Evolutionary conservation across 2,113 vertebrate species (phyloP).

Genomic region (Athene cunicularia): DNA sequence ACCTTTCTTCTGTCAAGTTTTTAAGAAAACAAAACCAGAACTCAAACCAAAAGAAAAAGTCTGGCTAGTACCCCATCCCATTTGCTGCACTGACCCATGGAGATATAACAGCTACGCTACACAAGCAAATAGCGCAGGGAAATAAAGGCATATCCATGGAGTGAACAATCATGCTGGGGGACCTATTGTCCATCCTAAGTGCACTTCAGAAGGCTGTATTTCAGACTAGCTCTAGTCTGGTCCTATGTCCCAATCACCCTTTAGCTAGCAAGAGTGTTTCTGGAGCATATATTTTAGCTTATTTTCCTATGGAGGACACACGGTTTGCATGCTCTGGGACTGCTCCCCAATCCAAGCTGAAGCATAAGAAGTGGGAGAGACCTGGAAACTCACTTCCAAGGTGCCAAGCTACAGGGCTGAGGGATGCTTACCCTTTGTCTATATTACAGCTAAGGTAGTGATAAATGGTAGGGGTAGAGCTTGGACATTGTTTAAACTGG

Average conservation of each 20-base stretch:
- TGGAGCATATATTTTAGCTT: background rate
- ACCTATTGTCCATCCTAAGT: background rate
- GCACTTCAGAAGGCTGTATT: background rate
- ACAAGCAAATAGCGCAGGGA: background rate
- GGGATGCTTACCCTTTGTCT: background rate
- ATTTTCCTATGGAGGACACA: fast-evolving
- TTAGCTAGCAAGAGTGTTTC: background rate
- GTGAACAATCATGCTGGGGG: background rate
- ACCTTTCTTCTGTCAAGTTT: background rate
- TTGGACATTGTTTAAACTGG: background rate
- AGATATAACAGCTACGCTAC: background rate
- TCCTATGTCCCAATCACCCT: background rate
- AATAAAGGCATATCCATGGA: background rate
- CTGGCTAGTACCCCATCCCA: background rate
- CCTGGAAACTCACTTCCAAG: background rate
- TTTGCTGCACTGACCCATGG: background rate
- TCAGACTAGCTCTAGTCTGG: background rate
- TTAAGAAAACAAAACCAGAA: background rate
- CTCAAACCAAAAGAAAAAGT: background rate
- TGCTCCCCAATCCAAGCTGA: fast-evolving
- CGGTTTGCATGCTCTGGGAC: background rate
- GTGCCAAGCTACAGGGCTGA: background rate
- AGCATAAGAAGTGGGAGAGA: background rate
- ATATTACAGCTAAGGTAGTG: background rate
- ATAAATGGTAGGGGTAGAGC: background rate